These are phyloP conservation scores for Lepidostoma basale DNA, from an alignment of 1,140 invertebrate genomes.

Conservation along the genomic window DNA sequence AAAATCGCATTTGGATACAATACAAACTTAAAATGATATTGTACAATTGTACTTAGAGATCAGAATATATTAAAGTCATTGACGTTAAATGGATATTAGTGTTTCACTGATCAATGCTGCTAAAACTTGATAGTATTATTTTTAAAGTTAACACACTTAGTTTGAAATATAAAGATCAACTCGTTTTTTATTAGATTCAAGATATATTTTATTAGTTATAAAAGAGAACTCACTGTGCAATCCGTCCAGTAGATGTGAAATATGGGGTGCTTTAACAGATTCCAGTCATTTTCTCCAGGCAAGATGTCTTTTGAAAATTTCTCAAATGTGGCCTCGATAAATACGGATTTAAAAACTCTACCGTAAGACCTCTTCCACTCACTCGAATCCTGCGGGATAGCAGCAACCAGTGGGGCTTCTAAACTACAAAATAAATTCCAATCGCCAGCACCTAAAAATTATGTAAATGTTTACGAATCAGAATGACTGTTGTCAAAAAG, in stretches of 20 bases:
- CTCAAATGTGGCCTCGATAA: conserved; percentile 83
- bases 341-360: conserved; percentile 79
- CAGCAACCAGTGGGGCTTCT: conserved; percentile 75
- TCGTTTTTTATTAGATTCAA: too few species aligned
- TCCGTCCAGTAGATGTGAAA: conserved; percentile 96
- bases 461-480: conserved; percentile 2
- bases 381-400: conserved; percentile 81
- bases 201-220: too few species aligned
- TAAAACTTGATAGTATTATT: too few species aligned
- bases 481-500: not conserved
- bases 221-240: conserved; percentile 73
- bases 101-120: too few species aligned
- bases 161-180: too few species aligned
- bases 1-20: too few species aligned
- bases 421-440: conserved; percentile 84
- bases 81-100: too few species aligned
- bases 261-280: conserved; percentile 83
- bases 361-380: conserved; percentile 90
- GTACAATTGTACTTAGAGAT: too few species aligned
- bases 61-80: too few species aligned
- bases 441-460: conserved; percentile 82
- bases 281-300: conserved; percentile 73
- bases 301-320: conserved; percentile 77
- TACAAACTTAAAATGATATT: too few species aligned
- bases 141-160: too few species aligned